These are phyloP conservation scores for Dexiosoma caninum DNA, from an alignment of 2,888 invertebrate species.

Conservation along the genomic window DNA sequence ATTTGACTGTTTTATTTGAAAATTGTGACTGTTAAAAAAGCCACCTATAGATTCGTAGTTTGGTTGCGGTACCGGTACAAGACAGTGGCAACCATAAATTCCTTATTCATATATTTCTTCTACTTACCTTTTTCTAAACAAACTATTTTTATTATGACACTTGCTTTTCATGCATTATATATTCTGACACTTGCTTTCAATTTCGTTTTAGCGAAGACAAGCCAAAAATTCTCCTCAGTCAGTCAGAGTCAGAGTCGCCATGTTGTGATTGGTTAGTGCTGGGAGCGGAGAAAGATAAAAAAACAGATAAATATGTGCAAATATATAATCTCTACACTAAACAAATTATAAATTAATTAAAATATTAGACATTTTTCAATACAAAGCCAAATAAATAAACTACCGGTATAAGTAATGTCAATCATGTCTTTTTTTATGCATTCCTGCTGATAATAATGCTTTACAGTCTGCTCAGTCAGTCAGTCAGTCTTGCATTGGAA, in stretches of 20 bases:
- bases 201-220: slow-evolving; percentile 13
- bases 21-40: too few species aligned
- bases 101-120: neutral
- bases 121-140: slow-evolving; percentile 32
- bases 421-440: neutral
- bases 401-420: too few species aligned
- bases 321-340: neutral
- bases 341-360: slow-evolving; percentile 11
- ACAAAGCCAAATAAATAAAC: neutral
- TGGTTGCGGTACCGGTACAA: neutral
- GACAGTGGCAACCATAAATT: neutral
- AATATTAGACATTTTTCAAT: neutral
- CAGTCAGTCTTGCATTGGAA: slow-evolving; percentile 42
- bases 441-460: slow-evolving; percentile 5
- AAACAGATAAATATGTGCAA: neutral
- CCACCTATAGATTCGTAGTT: too few species aligned
- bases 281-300: slow-evolving; percentile 1
- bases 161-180: slow-evolving; percentile 22
- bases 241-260: slow-evolving; percentile 58
- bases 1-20: too few species aligned
- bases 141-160: slow-evolving; percentile 26
- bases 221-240: neutral
- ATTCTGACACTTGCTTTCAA: slow-evolving; percentile 44
- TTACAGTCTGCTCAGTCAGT: slow-evolving; percentile 18
- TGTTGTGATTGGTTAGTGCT: slow-evolving; percentile 50